Base-by-base conservation (phyloP, 2,797 vertebrate species). In the Erethizon dorsatum region DNA sequence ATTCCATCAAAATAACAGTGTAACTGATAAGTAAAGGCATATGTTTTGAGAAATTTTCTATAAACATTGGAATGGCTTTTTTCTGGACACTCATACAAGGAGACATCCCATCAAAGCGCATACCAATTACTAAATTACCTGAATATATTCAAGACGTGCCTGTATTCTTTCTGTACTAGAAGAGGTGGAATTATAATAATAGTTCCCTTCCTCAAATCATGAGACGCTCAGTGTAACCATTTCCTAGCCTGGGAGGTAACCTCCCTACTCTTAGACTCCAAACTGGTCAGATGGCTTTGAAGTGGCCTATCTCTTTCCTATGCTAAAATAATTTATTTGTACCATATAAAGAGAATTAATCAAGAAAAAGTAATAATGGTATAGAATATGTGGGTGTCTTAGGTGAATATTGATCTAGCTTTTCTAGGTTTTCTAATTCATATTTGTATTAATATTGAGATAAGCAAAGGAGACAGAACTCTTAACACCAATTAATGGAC, bases 91-190 rank as follows among this genome's bases (percentile, higher is more conserved):
- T 98, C 84, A 65, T 88, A 79, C 69, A 15, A 95, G 69, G 31
- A 63, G 86, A 94, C 73, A 97, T 98, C 98, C 97, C 83, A 94
- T 54, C 65, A 10, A 97, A 96, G 59, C 65, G 22, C 17, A 97
- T 93, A 95, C 73, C 97, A 96, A 98, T 98, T 98, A 95, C 94
- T 97, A 97, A 98, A 98, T 98, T 98, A 98, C 97, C 97, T 96
- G 97, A 98, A 98, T 98, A 91, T 97, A 97, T 97, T 98, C 98
- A 98, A 97, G 97, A 98, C 98, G 96, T 97, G 59, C 96, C 94
- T 97, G 54, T 52, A 75, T 97, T 71, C 78, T 97, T 95, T 92
- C 71, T 83, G 50, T 96, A 91, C 96, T 94, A 83, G 87, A 83
- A 79, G 89, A 97, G 94, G 96, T 95, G 69, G 88, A 96, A 97